Evolutionary conservation across 2,888 invertebrate species (phyloP).

Genomic region (Drosophila tanythrix): DNA sequence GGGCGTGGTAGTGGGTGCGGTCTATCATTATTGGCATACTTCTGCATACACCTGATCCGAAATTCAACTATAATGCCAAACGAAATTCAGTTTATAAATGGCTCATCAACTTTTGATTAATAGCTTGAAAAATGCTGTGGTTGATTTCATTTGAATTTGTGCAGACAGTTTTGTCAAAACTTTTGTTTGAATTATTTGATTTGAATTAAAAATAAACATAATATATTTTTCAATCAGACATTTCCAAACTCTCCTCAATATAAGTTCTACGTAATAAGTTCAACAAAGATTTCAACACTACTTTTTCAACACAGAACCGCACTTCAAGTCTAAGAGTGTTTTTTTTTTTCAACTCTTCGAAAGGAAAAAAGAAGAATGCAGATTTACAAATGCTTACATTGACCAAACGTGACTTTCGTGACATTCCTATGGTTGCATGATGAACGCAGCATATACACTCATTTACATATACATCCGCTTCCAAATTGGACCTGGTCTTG

Average conservation of each 20-base stretch:
- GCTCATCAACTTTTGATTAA: not conserved
- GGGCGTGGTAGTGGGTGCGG: not conserved
- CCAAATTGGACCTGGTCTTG: constrained; percentile 1
- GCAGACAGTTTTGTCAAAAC: not conserved
- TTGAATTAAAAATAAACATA: not conserved
- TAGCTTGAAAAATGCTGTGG: not conserved
- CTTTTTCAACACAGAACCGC: not conserved
- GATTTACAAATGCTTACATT: not conserved
- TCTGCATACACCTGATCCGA: constrained; percentile 1
- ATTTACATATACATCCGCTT: not conserved
- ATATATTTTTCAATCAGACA: not conserved
- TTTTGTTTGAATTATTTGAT: not conserved
- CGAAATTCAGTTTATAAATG: not conserved
- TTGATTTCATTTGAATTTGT: not conserved
- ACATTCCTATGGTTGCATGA: constrained; percentile 17
- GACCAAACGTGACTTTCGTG: constrained; percentile 60
- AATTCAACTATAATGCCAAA: not conserved
- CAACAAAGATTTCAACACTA: no score
- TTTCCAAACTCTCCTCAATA: not conserved
- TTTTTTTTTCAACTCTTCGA: not conserved
- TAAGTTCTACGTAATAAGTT: not conserved
- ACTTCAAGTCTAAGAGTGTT: not conserved
- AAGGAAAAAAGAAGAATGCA: not conserved
- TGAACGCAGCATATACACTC: not conserved
- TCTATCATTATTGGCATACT: not conserved